A percentile compares a stretch with the other conserved stretches of the same genome.
Conservation (phyloP, 1,140 invertebrate species). For the Daktulosphaira vitifoliae region DNA sequence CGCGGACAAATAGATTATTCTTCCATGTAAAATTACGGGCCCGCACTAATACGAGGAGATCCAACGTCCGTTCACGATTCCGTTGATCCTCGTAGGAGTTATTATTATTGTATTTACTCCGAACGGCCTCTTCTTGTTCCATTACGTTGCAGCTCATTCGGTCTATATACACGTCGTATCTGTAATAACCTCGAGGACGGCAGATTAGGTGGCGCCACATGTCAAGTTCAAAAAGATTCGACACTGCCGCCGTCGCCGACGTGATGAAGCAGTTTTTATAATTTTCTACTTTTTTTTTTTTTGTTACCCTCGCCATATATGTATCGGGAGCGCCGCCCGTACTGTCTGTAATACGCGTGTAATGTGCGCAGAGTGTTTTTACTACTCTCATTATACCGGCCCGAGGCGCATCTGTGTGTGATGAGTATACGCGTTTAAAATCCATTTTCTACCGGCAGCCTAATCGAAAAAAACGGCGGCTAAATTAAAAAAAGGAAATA, state of each 20-base stretch:
- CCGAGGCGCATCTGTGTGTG: slow-evolving; percentile 9
- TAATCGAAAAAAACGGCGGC: slow-evolving; percentile 33
- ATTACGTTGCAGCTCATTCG: too few species aligned
- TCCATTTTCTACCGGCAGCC: slow-evolving; percentile 33
- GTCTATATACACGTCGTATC: too few species aligned
- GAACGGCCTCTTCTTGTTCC: slow-evolving; percentile 2
- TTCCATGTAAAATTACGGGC: too few species aligned
- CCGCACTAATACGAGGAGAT: too few species aligned
- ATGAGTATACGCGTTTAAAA: slow-evolving; percentile 32
- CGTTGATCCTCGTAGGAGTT: not conserved
- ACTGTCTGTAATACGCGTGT: not conserved
- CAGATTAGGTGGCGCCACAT: slow-evolving; percentile 33
- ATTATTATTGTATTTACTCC: slow-evolving; percentile 18
- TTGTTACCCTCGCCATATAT: not conserved
- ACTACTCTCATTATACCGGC: slow-evolving; percentile 29
- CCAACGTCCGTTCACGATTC: not conserved
- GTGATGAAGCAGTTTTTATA: slow-evolving; percentile 32
- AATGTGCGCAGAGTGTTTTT: slow-evolving; percentile 20
- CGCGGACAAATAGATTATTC: too few species aligned
- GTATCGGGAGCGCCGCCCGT: not conserved
- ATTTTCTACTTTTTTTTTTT: slow-evolving; percentile 15
- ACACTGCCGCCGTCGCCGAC: slow-evolving; percentile 6
- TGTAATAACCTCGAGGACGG: not conserved
- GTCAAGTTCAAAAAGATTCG: slow-evolving; percentile 22
- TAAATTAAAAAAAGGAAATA: slow-evolving; percentile 27